Evolutionary conservation across 2,113 vertebrate species (phyloP).

Genomic region (Pycnonotus jocosus): DNA sequence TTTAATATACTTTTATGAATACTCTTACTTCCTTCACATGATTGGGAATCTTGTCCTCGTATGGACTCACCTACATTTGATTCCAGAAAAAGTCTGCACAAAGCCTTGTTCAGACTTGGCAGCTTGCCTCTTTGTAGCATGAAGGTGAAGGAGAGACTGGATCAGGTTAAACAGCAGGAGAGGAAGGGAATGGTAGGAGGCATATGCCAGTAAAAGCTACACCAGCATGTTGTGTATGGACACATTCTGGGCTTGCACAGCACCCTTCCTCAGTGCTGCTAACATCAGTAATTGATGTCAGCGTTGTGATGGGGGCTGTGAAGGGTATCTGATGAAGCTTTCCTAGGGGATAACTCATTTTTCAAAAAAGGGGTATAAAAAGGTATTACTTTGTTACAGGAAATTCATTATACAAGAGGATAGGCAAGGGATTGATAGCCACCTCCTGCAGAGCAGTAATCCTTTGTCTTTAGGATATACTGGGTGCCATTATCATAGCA

Average conservation of each 20-base stretch:
- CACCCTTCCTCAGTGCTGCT: background rate
- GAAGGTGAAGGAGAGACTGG: background rate
- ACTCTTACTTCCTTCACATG: background rate
- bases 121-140: background rate
- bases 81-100: background rate
- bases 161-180: background rate
- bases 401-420: background rate
- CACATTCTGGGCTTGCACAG: background rate
- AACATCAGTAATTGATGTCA: background rate
- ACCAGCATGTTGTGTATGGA: background rate
- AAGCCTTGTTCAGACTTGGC: background rate
- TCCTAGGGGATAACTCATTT: background rate
- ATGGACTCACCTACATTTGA: background rate
- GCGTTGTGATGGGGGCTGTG: background rate
- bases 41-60: background rate
- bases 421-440: background rate
- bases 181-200: background rate
- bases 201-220: background rate
- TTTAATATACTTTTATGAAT: background rate
- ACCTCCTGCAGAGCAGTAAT: background rate
- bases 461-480: conserved; percentile 26
- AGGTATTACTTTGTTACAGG: background rate
- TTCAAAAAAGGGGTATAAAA: background rate
- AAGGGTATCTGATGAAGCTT: background rate
- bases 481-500: background rate